phyloP scores from a whole-genome alignment of 2,113 vertebrate species.

The Anguilla rostrata region DNA sequence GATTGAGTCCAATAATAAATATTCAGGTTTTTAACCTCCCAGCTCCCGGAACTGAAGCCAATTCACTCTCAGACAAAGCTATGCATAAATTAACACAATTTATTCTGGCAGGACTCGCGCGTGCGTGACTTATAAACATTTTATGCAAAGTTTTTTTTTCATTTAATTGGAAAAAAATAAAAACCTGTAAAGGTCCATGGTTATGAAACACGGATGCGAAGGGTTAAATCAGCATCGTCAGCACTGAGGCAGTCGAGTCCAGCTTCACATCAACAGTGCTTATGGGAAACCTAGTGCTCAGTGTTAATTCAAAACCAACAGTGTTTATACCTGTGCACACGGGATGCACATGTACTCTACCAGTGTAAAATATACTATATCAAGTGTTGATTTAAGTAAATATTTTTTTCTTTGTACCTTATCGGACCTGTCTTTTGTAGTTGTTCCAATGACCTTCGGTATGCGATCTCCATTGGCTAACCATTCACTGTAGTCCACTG shows the following conservation, averaged over 20 bases:
- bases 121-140: slow-evolving; percentile 1
- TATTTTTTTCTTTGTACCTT: too few species aligned
- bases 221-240: not conserved
- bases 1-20: slow-evolving; percentile 35
- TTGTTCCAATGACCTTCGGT: too few species aligned
- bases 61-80: slow-evolving; percentile 31
- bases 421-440: too few species aligned
- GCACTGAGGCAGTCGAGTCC: not conserved
- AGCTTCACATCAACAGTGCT: not conserved
- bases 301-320: too few species aligned
- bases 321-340: too few species aligned
- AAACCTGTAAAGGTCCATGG: not conserved
- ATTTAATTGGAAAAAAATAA: not conserved
- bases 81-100: slow-evolving; percentile 32
- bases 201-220: not conserved
- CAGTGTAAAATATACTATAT: too few species aligned
- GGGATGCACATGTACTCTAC: too few species aligned
- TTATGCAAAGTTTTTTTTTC: not conserved
- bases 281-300: not conserved
- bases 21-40: slow-evolving; percentile 38
- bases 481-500: too few species aligned
- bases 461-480: too few species aligned
- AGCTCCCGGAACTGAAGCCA: slow-evolving; percentile 26
- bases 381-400: too few species aligned
- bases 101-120: not conserved